Evolutionary conservation across 2,797 vertebrate genomes (phyloP).

Genomic region (Lophura swinhoii): DNA sequence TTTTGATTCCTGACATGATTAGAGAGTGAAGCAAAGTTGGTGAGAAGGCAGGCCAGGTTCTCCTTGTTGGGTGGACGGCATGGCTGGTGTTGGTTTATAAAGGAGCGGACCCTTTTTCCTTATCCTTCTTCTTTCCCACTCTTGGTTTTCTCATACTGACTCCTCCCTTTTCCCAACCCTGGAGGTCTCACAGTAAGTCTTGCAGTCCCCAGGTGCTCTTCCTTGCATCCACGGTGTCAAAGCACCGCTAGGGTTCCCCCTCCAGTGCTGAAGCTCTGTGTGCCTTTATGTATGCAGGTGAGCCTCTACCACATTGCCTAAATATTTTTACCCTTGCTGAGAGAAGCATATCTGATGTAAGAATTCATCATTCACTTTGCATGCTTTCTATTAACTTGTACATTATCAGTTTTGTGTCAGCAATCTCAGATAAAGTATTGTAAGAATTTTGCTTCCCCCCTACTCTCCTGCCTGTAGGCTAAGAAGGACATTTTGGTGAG

Average conservation of each 20-base stretch:
- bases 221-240: not conserved
- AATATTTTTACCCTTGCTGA: not conserved
- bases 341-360: not conserved
- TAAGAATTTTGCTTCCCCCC: not conserved
- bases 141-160: not conserved
- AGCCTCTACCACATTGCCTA: not conserved
- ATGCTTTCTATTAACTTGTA: not conserved
- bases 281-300: not conserved
- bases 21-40: not conserved
- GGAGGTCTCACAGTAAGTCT: not conserved
- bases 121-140: not conserved
- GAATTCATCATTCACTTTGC: rapidly evolving
- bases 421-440: not conserved
- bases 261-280: not conserved
- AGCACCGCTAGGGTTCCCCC: not conserved
- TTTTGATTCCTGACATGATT: not conserved
- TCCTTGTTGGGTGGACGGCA: rapidly evolving
- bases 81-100: not conserved
- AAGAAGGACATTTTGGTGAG: not conserved
- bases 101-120: not conserved
- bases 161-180: not conserved
- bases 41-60: too few relatives aligned
- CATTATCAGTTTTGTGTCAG: not conserved
- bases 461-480: not conserved
- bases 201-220: not conserved